Evolutionary conservation across 2,797 vertebrate species (phyloP).

Genomic region (Pempheris klunzingeri): DNA sequence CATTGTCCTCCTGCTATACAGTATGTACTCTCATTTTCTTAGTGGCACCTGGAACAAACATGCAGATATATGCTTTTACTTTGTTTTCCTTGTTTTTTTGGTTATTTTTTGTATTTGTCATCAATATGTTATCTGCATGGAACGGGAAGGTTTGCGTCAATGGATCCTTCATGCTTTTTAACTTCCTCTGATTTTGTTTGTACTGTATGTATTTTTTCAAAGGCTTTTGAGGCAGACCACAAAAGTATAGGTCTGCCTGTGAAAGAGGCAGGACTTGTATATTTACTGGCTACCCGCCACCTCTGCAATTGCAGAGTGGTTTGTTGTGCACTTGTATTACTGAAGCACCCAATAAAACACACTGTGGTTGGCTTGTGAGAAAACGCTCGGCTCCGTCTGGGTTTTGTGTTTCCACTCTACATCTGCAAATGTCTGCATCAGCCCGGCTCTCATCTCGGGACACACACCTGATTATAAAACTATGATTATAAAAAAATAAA

Average conservation of each 20-base stretch:
- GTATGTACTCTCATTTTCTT: constrained; percentile 88
- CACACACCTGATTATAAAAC: constrained; percentile 27
- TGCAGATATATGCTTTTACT: constrained; percentile 91
- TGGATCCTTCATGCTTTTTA: constrained; percentile 88
- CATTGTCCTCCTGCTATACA: constrained; percentile 89
- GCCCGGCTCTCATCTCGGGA: neutral
- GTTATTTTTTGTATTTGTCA: constrained; percentile 91
- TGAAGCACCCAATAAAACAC: constrained; percentile 99
- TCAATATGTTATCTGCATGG: constrained; percentile 94
- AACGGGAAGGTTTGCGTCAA: constrained; percentile 90
- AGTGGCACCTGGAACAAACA: constrained; percentile 91
- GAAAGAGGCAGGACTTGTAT: constrained; percentile 96
- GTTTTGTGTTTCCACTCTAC: constrained; percentile 42
- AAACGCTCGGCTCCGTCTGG: constrained; percentile 59
- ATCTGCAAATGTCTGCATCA: constrained; percentile 31
- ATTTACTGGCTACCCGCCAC: constrained; percentile 96
- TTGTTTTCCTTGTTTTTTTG: constrained; percentile 83
- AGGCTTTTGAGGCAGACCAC: constrained; percentile 93
- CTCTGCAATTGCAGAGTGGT: constrained; percentile 94
- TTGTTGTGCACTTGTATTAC: constrained; percentile 99
- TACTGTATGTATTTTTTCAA: constrained; percentile 90
- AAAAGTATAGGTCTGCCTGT: constrained; percentile 91
- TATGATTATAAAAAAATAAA: constrained; percentile 20
- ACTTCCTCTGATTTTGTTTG: constrained; percentile 85
- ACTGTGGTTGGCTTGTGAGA: constrained; percentile 88